phyloP scores from a whole-genome alignment of 2,888 invertebrate genomes.

The Melangyna quadrimaculata region DNA sequence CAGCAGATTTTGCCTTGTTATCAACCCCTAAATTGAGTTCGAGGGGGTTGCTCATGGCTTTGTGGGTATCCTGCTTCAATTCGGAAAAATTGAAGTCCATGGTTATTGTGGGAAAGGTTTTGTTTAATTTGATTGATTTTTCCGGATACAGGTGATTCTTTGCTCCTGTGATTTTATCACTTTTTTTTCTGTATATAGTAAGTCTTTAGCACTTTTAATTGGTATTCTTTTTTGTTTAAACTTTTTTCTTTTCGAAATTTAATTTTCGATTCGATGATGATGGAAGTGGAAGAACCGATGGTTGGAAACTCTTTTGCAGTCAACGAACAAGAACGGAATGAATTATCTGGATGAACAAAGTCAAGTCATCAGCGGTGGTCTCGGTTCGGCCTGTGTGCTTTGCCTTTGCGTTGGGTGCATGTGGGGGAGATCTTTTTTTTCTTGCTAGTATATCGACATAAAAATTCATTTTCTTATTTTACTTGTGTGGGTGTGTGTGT shows the following conservation, averaged over 20 bases:
- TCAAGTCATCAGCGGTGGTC: conserved; percentile 37
- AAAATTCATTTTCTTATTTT: conserved; percentile 43
- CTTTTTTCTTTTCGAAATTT: conserved; percentile 29
- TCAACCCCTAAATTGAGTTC: conserved; percentile 75
- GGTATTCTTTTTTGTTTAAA: not conserved
- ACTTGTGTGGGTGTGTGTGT: conserved; percentile 4
- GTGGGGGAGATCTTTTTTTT: conserved; percentile 40
- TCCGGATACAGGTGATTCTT: conserved; percentile 17
- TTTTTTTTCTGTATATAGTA: not conserved
- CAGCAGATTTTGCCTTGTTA: conserved; percentile 68
- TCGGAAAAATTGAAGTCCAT: conserved; percentile 78
- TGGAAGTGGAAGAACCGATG: conserved; percentile 52
- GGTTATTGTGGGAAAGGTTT: conserved; percentile 32
- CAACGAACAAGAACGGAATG: conserved; percentile 70
- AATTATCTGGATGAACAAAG: conserved; percentile 55
- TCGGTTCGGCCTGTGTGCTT: conserved; percentile 8
- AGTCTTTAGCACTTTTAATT: not conserved
- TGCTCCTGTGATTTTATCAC: not conserved
- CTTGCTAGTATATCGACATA: conserved; percentile 5
- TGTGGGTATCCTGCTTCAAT: conserved; percentile 75
- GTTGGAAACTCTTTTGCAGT: conserved; percentile 63
- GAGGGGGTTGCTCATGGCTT: conserved; percentile 76
- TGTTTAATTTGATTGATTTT: conserved; percentile 45
- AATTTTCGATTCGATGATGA: conserved; percentile 12
- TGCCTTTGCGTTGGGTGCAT: conserved; percentile 9